Conservation (phyloP, 2,888 invertebrate genomes). For the Amphiduros pacificus region DNA sequence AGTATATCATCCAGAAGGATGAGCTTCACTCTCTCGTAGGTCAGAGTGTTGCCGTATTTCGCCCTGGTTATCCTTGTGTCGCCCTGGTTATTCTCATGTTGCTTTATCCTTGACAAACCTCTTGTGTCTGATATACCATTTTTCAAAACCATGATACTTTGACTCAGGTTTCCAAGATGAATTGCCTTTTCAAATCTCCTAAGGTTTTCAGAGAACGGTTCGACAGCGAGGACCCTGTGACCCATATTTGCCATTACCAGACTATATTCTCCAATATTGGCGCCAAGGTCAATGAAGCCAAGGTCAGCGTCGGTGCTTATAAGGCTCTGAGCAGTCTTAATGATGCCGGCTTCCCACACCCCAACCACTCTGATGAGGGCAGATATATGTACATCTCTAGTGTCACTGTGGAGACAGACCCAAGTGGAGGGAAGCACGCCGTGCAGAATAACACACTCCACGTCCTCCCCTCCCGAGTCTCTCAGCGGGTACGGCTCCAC, state of each 20-base stretch:
- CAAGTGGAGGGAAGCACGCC: background rate
- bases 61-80: no score
- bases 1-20: conserved; percentile 25
- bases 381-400: background rate
- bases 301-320: conserved; percentile 9
- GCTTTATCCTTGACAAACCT: conserved; percentile 1
- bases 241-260: conserved; percentile 29
- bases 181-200: conserved; percentile 17
- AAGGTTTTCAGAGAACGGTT: conserved; percentile 22
- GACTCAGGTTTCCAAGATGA: background rate
- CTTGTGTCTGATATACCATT: conserved; percentile 27
- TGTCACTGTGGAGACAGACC: background rate
- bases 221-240: conserved; percentile 28
- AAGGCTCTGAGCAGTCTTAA: background rate
- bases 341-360: conserved; percentile 2
- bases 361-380: background rate
- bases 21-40: background rate
- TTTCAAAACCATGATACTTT: conserved; percentile 10
- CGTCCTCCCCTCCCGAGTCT: no score
- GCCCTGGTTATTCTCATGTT: conserved; percentile 24
- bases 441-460: background rate
- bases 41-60: conserved; percentile 18
- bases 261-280: conserved; percentile 33
- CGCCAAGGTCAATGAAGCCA: conserved; percentile 32
- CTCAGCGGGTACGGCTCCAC: no score